A percentile compares a stretch with the other conserved stretches of the same genome.
Conservation (phyloP, 2,113 vertebrate genomes). For the Australoheros scitulus region DNA sequence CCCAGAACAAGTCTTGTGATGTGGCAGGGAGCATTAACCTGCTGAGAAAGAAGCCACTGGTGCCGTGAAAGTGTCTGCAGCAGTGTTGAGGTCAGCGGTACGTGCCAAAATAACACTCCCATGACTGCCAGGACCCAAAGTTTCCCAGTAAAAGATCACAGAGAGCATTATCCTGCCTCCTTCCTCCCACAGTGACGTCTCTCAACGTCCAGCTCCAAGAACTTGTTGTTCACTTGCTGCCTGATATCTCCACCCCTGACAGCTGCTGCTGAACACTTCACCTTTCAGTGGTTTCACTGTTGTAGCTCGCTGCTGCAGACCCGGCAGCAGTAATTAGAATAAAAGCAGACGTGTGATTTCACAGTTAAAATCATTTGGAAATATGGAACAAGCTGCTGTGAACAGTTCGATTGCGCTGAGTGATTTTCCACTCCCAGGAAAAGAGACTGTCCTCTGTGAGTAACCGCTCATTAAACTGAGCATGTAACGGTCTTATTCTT, state of each 20-base stretch:
- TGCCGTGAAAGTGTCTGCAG: no score
- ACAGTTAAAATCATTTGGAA: not conserved
- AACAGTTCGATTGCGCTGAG: not conserved
- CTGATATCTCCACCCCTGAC: not conserved
- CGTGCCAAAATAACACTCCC: not conserved
- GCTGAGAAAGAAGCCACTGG: not conserved
- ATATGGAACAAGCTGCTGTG: fast-evolving
- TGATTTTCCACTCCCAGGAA: not conserved
- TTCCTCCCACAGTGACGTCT: not conserved
- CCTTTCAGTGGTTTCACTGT: not conserved
- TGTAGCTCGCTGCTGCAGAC: not conserved
- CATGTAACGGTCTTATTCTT: not conserved
- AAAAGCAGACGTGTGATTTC: constrained; percentile 13
- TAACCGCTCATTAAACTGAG: constrained; percentile 31
- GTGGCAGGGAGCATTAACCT: not conserved
- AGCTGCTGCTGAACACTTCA: not conserved
- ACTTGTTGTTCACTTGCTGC: not conserved
- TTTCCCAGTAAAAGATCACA: not conserved
- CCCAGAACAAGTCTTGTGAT: not conserved
- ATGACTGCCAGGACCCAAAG: not conserved
- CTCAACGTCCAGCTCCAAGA: not conserved
- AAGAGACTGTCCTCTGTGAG: not conserved
- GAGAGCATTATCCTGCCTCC: not conserved
- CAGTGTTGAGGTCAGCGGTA: not conserved
- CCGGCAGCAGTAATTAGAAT: not conserved